Evolutionary conservation across 30 jellyfish, hydroid and myxozoan genomes (phyloP), one percentile per base, ranked within the genome.

Genomic region (Cassiopea xamachana): DNA sequence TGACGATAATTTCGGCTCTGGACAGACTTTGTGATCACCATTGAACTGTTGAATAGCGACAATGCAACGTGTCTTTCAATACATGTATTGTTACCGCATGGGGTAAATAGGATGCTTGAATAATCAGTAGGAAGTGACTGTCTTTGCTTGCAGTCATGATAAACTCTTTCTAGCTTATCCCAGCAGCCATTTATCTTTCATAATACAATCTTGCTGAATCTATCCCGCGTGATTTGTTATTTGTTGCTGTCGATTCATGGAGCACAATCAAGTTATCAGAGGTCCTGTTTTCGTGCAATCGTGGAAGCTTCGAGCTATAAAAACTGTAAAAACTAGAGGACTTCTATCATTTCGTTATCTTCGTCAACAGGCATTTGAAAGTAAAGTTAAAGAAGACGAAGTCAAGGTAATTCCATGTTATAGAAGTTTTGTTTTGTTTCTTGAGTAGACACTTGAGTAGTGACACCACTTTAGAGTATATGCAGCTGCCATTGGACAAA

Each of bases 361-460:
- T 74, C 90, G 70, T 83, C 94, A 80, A 81, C 98, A 93, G 98
- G 92, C 93, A 48, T 93, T 81, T 46, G 98, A 88, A 75, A 77
- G 86, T 39, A 89, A 84, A 44, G 75, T 70, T 90, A 93, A 90
- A 76, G 97, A 93, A 69, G 68, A 73, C 16, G 97, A 83, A 82
- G 90, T 89, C 16, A 78, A 88, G 98, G 98, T 93, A 55, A 64
- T 5, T 64, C 43, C 74, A 2, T 64, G 27, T 14, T 64, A 9
- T 64, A 59, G 14, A 59, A 59, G 14, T 14, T 59, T 6, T 59
- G 69, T 59, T 59, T 59, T 59, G 39, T 27, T 27, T 27, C 39
- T 27, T 27, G 39, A 27, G 39, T 27, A 27, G 39, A 27, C 39
- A 27, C 39, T 27, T 27, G 39, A 27, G 39, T 27, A 27, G 39